phyloP scores from a whole-genome alignment of 2,888 invertebrate genomes.

The Pycnomerus fuliginosus region DNA sequence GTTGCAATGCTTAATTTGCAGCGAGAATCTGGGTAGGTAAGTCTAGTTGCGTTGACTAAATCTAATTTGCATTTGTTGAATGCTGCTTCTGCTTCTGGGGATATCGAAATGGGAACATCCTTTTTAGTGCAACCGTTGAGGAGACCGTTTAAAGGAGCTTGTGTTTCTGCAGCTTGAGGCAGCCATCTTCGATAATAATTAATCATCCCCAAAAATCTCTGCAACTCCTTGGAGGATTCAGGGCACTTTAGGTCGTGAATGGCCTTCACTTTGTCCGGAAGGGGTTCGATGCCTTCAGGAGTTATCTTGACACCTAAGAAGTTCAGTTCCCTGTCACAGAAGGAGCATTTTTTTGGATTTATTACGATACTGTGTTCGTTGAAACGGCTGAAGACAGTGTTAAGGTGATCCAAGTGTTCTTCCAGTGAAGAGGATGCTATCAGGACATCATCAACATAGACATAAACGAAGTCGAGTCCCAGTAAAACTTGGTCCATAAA shows the following conservation, averaged over 20 bases:
- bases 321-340: constrained; percentile 27
- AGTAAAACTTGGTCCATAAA: constrained; percentile 41
- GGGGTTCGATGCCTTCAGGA: constrained; percentile 36
- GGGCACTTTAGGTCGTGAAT: constrained; percentile 31
- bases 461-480: constrained; percentile 38
- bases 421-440: constrained; percentile 22
- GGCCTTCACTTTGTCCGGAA: constrained; percentile 37
- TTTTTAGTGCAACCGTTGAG: constrained; percentile 6
- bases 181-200: constrained; percentile 27
- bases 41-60: constrained; percentile 13
- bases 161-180: constrained; percentile 18
- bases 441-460: constrained; percentile 44
- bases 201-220: constrained; percentile 23
- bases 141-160: constrained; percentile 14
- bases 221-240: constrained; percentile 8
- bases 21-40: constrained; percentile 15
- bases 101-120: background rate
- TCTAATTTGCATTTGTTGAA: constrained; percentile 18
- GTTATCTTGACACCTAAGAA: constrained; percentile 37
- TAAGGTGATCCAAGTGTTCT: constrained; percentile 35
- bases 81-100: constrained; percentile 2
- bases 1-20: background rate
- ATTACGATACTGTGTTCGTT: constrained; percentile 34
- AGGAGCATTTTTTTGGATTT: constrained; percentile 41
- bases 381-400: constrained; percentile 30